Evolutionary conservation across 2,888 invertebrate species (phyloP).

Genomic region (Psococerastis gibbosa): DNA sequence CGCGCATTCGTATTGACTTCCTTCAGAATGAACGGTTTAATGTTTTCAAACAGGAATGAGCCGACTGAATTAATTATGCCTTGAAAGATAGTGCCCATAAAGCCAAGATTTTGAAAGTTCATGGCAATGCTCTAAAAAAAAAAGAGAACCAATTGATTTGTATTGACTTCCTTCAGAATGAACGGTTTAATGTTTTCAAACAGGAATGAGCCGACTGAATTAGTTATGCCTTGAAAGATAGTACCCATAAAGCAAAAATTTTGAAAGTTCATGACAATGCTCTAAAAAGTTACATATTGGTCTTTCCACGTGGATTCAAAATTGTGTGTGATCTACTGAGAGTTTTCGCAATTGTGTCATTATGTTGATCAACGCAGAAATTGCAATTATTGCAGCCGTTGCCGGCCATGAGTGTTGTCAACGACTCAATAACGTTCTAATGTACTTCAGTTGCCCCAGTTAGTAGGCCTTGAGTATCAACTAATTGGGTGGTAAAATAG

Average conservation of each 20-base stretch:
- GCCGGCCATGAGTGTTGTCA: too few species aligned
- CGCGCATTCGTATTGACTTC: constrained; percentile 59
- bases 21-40: constrained; percentile 64
- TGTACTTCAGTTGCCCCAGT: too few species aligned
- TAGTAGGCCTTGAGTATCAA: too few species aligned
- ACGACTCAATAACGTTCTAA: too few species aligned
- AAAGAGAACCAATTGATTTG: too few species aligned
- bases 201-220: constrained; percentile 59
- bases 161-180: constrained; percentile 57
- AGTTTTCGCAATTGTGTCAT: too few species aligned
- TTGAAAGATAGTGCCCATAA: constrained; percentile 48
- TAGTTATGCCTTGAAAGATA: constrained; percentile 51
- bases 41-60: constrained; percentile 62
- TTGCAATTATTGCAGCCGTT: too few species aligned
- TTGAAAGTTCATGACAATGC: constrained; percentile 62
- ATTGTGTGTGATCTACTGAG: too few species aligned
- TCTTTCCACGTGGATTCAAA: too few species aligned
- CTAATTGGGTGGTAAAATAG: too few species aligned
- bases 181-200: constrained; percentile 78
- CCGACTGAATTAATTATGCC: constrained; percentile 67
- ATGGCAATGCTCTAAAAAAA: constrained; percentile 41
- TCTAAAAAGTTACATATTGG: constrained; percentile 27
- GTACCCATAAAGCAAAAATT: constrained; percentile 60
- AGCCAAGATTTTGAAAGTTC: constrained; percentile 65
- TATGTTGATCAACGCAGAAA: too few species aligned